A percentile compares a stretch with the other conserved stretches of the same genome.
phyloP scores from a whole-genome alignment of 2,888 invertebrate genomes.

The Cinara cedri region DNA sequence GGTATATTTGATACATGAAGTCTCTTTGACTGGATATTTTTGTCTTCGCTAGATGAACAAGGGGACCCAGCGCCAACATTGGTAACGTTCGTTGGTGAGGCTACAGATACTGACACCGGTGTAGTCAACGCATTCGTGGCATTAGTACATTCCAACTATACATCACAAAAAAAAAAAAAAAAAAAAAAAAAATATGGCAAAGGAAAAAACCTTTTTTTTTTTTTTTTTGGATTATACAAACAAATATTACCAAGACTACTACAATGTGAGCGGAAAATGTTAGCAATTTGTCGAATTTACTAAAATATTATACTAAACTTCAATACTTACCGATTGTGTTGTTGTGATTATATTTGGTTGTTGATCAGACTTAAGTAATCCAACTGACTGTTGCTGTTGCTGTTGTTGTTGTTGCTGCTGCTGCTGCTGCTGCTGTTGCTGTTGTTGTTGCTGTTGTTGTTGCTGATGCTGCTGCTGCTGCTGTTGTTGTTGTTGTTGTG shows the following conservation, averaged over 20 bases:
- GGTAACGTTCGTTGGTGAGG: conserved; percentile 55
- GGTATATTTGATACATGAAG: conserved; percentile 99
- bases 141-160: conserved; percentile 57
- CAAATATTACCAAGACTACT: conserved; percentile 42
- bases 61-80: conserved; percentile 56
- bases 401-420: conserved; percentile 24
- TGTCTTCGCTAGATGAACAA: conserved; percentile 56
- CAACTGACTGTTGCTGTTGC: conserved; percentile 20
- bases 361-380: conserved; percentile 35
- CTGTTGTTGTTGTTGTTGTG: conserved; percentile 34
- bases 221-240: conserved; percentile 48
- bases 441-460: conserved; percentile 28
- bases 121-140: conserved; percentile 56
- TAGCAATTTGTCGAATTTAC: conserved; percentile 42
- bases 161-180: conserved; percentile 48
- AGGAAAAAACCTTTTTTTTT: conserved; percentile 41
- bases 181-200: conserved; percentile 41
- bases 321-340: conserved; percentile 43
- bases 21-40: conserved; percentile 71
- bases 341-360: conserved; percentile 41
- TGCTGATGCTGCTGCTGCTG: conserved; percentile 30
- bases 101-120: conserved; percentile 56
- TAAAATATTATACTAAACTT: neutral
- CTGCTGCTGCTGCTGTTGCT: conserved; percentile 22
- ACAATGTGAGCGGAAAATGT: conserved; percentile 44